Percentiles rank a stretch among this genome's conserved stretches.
Evolutionary conservation across 2,797 vertebrate species (phyloP).

Genomic region (Hypotaenidia philippensis): DNA sequence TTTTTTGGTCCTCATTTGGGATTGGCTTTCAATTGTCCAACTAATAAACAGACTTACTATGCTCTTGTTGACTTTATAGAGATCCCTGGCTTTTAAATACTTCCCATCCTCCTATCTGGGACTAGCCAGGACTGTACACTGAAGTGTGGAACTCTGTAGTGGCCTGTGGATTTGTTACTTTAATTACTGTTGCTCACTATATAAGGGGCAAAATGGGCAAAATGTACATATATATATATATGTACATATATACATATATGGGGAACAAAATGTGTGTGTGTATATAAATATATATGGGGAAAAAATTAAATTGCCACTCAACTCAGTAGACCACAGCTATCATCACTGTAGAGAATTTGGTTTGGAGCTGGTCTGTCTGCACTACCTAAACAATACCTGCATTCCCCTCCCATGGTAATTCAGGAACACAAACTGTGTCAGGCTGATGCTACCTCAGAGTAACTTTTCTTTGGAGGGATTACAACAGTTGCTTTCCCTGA

Average conservation of each 20-base stretch:
- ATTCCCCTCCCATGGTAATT: neutral
- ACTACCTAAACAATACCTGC: neutral
- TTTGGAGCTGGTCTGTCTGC: neutral
- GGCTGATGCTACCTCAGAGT: neutral
- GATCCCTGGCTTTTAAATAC: slow-evolving; percentile 10
- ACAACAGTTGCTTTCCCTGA: neutral
- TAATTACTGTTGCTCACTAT: slow-evolving; percentile 10
- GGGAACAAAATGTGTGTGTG: neutral
- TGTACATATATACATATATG: neutral
- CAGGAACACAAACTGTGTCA: neutral
- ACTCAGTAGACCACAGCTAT: neutral
- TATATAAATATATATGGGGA: neutral
- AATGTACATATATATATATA: neutral
- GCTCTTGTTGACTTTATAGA: slow-evolving; percentile 9
- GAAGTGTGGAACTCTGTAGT: neutral
- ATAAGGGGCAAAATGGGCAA: neutral
- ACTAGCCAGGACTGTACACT: neutral
- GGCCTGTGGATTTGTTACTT: slow-evolving; percentile 14
- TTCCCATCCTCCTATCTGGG: neutral
- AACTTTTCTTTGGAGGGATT: neutral
- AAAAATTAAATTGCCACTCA: neutral
- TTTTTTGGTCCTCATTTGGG: neutral
- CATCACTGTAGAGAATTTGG: neutral
- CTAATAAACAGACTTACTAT: neutral
- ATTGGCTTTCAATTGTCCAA: neutral